Evolutionary conservation across 2,797 vertebrate species (phyloP).

Genomic region (Nyctibius grandis): DNA sequence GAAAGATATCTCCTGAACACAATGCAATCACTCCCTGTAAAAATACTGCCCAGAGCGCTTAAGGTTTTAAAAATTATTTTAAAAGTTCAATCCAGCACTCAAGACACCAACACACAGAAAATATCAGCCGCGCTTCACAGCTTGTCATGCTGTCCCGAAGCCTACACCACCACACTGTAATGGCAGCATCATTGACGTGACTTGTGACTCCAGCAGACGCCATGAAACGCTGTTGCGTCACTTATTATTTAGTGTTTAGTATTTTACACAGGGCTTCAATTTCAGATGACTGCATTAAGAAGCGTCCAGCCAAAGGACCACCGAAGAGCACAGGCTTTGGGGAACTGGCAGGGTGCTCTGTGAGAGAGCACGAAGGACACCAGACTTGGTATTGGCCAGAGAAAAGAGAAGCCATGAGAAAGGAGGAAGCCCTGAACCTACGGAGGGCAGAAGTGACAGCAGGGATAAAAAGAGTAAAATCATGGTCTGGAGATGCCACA

Average conservation of each 20-base stretch:
- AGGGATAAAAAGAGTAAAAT: neutral
- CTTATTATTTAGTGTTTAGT: neutral
- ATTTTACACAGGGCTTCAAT: neutral
- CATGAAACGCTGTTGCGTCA: fast-evolving
- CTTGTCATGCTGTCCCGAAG: neutral
- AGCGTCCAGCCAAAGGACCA: neutral
- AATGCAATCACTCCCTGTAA: neutral
- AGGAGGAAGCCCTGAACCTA: neutral
- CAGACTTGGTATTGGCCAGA: neutral
- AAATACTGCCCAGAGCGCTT: neutral
- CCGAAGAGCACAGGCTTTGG: neutral
- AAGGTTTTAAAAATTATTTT: neutral
- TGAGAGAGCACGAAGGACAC: neutral
- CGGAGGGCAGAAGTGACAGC: fast-evolving
- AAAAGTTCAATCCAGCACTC: neutral
- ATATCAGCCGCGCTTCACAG: neutral
- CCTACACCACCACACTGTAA: neutral
- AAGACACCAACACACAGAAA: neutral
- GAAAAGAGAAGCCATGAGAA: neutral
- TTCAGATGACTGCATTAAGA: neutral
- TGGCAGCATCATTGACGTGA: neutral
- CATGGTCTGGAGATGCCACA: neutral
- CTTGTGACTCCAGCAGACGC: neutral
- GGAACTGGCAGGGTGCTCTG: neutral
- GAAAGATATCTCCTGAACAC: neutral